A percentile compares a stretch with the other conserved stretches of the same genome.
These are phyloP conservation scores for Callionymus lyra DNA, from an alignment of 2,113 vertebrate genomes.

Conservation along the genomic window DNA sequence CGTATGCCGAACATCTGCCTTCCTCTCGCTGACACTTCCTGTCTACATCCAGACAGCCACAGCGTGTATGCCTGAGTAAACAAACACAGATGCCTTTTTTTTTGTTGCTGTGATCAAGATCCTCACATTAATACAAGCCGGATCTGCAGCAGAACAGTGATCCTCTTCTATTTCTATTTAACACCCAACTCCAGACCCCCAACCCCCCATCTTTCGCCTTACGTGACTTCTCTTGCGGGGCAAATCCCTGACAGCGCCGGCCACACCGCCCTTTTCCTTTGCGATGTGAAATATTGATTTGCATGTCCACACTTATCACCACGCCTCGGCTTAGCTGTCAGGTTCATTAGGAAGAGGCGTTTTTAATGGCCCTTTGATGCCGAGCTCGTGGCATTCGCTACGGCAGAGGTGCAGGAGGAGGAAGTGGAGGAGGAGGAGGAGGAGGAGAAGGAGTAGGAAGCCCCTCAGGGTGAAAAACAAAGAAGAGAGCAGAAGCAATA, in stretches of 20 bases:
- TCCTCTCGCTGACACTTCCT: conserved; percentile 28
- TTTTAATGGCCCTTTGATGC: conserved; percentile 49
- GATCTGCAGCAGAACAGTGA: too few relatives aligned
- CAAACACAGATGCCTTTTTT: conserved; percentile 38
- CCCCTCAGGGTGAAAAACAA: conserved; percentile 20
- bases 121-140: conserved; percentile 4
- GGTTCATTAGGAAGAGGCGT: conserved; percentile 54
- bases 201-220: too few relatives aligned
- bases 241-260: conserved; percentile 35
- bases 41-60: conserved; percentile 18
- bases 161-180: conserved; percentile 8
- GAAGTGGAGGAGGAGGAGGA: too few relatives aligned
- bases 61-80: conserved; percentile 24
- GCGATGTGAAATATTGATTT: conserved; percentile 71
- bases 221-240: conserved; percentile 17
- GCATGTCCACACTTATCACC: conserved; percentile 60
- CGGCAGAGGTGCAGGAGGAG: conserved; percentile 17
- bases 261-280: conserved; percentile 33
- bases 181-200: background rate
- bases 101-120: conserved; percentile 15
- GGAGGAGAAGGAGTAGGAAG: background rate
- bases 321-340: conserved; percentile 57
- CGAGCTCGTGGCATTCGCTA: conserved; percentile 35
- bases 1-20: conserved; percentile 36
- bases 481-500: conserved; percentile 6